These are phyloP conservation scores for Nannospalax galili DNA, from an alignment of 2,113 vertebrate species.

Conservation along the genomic window DNA sequence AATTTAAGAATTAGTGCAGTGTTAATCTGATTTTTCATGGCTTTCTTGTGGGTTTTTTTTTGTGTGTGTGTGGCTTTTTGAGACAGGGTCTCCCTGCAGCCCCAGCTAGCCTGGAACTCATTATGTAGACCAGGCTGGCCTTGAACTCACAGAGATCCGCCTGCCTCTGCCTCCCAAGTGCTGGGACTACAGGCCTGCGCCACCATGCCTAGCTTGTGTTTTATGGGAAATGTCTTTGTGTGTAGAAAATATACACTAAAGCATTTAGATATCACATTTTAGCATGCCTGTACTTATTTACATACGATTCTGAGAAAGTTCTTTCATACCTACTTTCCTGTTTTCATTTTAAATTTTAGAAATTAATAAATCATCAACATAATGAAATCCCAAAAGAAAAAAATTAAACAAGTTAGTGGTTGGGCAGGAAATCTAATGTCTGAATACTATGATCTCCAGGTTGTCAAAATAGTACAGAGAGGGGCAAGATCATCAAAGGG, in stretches of 20 bases:
- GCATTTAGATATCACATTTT: neutral
- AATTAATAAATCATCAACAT: neutral
- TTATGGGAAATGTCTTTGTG: neutral
- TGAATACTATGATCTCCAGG: neutral
- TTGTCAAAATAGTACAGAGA: conserved; percentile 20
- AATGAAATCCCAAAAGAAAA: neutral
- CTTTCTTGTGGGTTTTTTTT: too few species aligned
- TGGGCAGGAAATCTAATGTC: conserved; percentile 29
- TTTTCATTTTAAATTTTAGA: conserved; percentile 2
- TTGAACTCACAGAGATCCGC: too few species aligned
- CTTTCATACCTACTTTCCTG: neutral
- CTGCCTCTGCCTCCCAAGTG: too few species aligned
- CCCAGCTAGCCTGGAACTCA: too few species aligned
- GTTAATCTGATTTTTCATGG: too few species aligned
- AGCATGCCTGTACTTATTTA: neutral
- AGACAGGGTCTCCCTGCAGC: too few species aligned
- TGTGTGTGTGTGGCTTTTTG: too few species aligned
- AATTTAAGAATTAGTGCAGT: too few species aligned
- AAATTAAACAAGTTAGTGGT: neutral
- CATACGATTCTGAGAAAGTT: neutral
- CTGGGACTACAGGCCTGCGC: too few species aligned
- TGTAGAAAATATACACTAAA: neutral
- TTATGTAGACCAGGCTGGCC: too few species aligned
- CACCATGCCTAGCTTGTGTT: too few species aligned
- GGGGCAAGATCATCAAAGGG: neutral